Conservation (phyloP, 2,888 invertebrate genomes). For the Automeris io region DNA sequence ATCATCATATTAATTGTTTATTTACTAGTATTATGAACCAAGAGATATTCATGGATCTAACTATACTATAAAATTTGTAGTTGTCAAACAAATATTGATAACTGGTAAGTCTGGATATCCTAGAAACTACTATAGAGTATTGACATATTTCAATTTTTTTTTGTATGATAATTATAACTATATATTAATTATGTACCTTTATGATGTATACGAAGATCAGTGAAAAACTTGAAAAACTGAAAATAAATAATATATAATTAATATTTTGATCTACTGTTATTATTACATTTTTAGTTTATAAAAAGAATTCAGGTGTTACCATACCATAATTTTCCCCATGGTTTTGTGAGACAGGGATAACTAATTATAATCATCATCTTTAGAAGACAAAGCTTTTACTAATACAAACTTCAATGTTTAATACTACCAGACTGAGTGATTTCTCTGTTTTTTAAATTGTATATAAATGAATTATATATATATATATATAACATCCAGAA, state of each 20-base stretch:
- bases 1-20: conserved; percentile 35
- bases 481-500: no score
- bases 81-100: not conserved
- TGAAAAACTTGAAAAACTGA: not conserved
- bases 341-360: conserved; percentile 58
- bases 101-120: no score
- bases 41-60: not conserved
- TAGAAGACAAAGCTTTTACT: no score
- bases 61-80: not conserved
- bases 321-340: conserved; percentile 53
- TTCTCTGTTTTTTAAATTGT: no score
- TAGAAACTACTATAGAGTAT: no score
- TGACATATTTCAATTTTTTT: no score
- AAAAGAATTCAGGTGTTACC: conserved; percentile 38
- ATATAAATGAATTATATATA: no score
- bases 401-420: no score
- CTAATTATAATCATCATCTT: conserved; percentile 46
- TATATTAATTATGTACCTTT: not conserved
- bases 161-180: no score
- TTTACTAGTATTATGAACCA: not conserved
- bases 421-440: no score
- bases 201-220: not conserved
- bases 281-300: not conserved
- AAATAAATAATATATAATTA: conserved; percentile 1
- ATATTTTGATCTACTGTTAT: conserved; percentile 4